phyloP scores from a whole-genome alignment of 2,888 invertebrate genomes.

The Crepidodera aurea region DNA sequence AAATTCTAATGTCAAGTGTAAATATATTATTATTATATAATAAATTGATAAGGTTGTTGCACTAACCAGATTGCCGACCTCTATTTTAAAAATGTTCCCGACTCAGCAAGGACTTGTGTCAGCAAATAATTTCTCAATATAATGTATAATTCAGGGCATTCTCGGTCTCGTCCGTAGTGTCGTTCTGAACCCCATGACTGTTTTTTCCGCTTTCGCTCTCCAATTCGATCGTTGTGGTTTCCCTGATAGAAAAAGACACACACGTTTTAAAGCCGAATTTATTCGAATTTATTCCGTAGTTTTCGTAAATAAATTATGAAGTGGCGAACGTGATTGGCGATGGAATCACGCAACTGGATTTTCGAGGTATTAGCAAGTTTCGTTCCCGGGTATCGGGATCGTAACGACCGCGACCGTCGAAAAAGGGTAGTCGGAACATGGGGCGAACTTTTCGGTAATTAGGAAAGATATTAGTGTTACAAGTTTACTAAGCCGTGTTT shows the following conservation, averaged over 20 bases:
- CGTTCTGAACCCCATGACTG: background rate
- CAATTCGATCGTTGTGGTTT: slow-evolving; percentile 19
- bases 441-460: background rate
- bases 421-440: background rate
- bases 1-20: no score
- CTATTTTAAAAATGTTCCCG: no score
- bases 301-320: slow-evolving; percentile 40
- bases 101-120: background rate
- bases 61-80: background rate
- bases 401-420: slow-evolving; percentile 5
- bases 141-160: slow-evolving; percentile 3
- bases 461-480: background rate
- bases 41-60: no score
- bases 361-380: slow-evolving; percentile 33
- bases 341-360: slow-evolving; percentile 27
- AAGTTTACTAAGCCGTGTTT: no score
- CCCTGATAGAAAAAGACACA: slow-evolving; percentile 22
- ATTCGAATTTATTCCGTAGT: slow-evolving; percentile 26
- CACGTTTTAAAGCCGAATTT: slow-evolving; percentile 25
- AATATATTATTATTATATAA: no score
- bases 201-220: background rate
- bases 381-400: slow-evolving; percentile 14
- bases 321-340: slow-evolving; percentile 34
- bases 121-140: slow-evolving; percentile 7
- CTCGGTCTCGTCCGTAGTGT: background rate